These are phyloP conservation scores for Aradus depressus DNA, from an alignment of 2,888 invertebrate genomes.

Conservation along the genomic window DNA sequence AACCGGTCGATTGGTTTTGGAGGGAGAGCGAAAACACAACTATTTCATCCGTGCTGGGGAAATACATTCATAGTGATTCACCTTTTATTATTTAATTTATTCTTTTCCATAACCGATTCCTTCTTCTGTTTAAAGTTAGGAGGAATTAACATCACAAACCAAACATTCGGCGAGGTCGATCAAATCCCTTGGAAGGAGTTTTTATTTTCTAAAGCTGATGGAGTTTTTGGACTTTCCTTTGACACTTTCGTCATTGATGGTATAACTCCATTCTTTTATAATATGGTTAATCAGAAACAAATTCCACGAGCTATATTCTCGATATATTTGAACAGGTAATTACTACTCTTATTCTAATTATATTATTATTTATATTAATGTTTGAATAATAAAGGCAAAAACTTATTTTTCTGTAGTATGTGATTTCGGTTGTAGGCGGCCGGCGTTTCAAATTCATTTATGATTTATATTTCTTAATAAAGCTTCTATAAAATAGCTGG, in stretches of 20 bases:
- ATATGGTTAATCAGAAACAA: constrained; percentile 45
- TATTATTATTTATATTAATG: too few species aligned
- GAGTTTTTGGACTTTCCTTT: constrained; percentile 56
- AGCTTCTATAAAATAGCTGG: too few species aligned
- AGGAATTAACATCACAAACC: constrained; percentile 44
- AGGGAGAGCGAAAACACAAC: too few species aligned
- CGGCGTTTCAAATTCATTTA: too few species aligned
- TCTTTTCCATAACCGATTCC: not conserved
- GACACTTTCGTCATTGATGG: constrained; percentile 40
- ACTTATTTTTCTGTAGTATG: too few species aligned
- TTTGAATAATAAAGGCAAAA: too few species aligned
- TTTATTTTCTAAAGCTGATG: constrained; percentile 56
- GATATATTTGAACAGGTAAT: constrained; percentile 56
- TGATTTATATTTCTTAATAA: too few species aligned
- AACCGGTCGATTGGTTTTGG: too few species aligned
- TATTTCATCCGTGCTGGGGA: too few species aligned
- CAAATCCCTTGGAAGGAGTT: constrained; percentile 50
- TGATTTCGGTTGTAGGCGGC: too few species aligned
- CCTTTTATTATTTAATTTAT: not conserved
- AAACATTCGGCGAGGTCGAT: constrained; percentile 60
- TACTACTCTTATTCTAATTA: not conserved
- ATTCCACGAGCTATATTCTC: constrained; percentile 49
- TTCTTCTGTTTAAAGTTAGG: constrained; percentile 40
- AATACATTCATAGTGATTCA: too few species aligned
- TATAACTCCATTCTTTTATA: constrained; percentile 52